These are phyloP conservation scores for Mormyrus lacerda DNA, from an alignment of 2,113 vertebrate genomes.

Conservation along the genomic window DNA sequence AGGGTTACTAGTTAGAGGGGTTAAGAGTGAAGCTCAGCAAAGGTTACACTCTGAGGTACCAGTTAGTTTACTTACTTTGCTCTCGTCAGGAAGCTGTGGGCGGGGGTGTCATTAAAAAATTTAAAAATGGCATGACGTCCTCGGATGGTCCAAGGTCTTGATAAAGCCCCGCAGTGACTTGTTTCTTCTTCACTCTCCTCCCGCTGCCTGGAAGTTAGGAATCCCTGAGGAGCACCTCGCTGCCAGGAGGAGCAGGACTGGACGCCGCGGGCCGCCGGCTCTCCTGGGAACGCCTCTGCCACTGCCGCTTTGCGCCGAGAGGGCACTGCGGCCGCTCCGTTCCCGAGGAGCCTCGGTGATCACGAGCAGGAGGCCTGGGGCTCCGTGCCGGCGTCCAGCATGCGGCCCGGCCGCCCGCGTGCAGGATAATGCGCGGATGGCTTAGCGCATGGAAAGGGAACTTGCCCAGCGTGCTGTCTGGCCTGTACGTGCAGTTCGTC, in stretches of 20 bases:
- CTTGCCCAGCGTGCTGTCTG: slow-evolving; percentile 88
- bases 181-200: not conserved
- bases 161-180: not conserved
- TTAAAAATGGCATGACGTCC: not conserved
- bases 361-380: not conserved
- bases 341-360: not conserved
- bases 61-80: not conserved
- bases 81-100: not conserved
- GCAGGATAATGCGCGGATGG: slow-evolving; percentile 98
- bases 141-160: not conserved
- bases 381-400: slow-evolving; percentile 75
- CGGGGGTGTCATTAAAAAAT: not conserved
- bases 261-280: not conserved
- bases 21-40: not conserved
- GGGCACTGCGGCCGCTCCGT: not conserved
- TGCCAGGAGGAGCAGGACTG: not conserved
- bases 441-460: slow-evolving; percentile 83
- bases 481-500: slow-evolving; percentile 83
- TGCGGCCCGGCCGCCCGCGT: slow-evolving; percentile 84
- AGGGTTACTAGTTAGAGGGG: not conserved
- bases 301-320: not conserved
- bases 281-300: not conserved
- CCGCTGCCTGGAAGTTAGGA: not conserved
- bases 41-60: not conserved
- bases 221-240: not conserved